phyloP scores from a whole-genome alignment of 2,888 invertebrate genomes.

The Nephrotoma guestfalica region DNA sequence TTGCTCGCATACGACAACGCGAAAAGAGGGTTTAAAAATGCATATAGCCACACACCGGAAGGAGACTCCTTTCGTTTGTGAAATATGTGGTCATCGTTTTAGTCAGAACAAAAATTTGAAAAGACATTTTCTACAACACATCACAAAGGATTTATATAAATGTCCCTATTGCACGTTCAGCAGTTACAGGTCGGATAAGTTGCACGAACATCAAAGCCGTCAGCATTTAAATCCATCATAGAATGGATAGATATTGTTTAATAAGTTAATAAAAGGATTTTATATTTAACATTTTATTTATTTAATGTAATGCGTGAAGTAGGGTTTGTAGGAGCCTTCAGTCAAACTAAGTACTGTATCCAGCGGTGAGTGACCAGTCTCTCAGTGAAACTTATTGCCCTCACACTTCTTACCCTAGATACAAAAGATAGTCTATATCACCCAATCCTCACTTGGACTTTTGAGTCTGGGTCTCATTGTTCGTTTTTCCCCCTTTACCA shows the following conservation, averaged over 20 bases:
- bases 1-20: slow-evolving; percentile 34
- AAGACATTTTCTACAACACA: slow-evolving; percentile 25
- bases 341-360: too few species aligned
- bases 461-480: too few species aligned
- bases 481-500: too few species aligned
- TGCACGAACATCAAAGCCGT: slow-evolving; percentile 33
- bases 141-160: slow-evolving; percentile 22
- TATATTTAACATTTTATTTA: background rate
- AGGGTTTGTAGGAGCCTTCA: too few species aligned
- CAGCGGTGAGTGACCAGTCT: too few species aligned
- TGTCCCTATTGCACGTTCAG: slow-evolving; percentile 35
- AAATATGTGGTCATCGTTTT: slow-evolving; percentile 40
- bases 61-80: slow-evolving; percentile 40
- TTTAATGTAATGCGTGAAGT: too few species aligned
- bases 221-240: background rate
- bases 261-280: background rate
- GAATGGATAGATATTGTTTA: background rate
- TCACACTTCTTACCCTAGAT: too few species aligned
- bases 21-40: slow-evolving; percentile 38
- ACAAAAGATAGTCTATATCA: too few species aligned
- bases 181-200: slow-evolving; percentile 36
- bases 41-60: slow-evolving; percentile 39
- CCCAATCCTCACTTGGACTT: too few species aligned
- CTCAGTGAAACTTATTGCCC: too few species aligned
- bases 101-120: slow-evolving; percentile 38